Evolutionary conservation across 2,113 vertebrate species (phyloP).

Genomic region (Phycodurus eques): DNA sequence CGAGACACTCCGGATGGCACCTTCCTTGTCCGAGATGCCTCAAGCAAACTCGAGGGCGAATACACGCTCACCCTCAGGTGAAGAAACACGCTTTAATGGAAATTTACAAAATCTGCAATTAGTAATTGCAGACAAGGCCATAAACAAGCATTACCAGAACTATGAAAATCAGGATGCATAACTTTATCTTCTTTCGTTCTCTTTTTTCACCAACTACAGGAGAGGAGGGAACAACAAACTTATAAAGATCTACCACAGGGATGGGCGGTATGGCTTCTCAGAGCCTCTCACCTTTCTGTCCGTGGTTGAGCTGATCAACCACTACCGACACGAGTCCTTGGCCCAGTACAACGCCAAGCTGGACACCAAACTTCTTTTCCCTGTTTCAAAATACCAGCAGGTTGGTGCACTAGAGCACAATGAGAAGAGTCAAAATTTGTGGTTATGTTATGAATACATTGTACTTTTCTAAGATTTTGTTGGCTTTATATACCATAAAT

Average conservation of each 20-base stretch:
- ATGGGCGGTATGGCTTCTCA: slow-evolving; percentile 92
- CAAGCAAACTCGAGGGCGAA: slow-evolving; percentile 90
- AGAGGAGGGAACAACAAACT: slow-evolving; percentile 99
- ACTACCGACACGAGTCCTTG: slow-evolving; percentile 94
- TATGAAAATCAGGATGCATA: neutral
- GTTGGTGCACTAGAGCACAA: slow-evolving; percentile 58
- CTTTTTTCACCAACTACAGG: slow-evolving; percentile 70
- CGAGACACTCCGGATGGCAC: slow-evolving; percentile 87
- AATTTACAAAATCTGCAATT: neutral
- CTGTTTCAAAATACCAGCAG: slow-evolving; percentile 96
- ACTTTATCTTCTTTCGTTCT: neutral
- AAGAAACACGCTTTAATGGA: neutral
- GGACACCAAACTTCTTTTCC: slow-evolving; percentile 92
- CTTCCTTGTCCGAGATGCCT: slow-evolving; percentile 88
- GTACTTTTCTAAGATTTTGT: neutral
- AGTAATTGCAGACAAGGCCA: too few relatives aligned
- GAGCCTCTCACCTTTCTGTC: slow-evolving; percentile 94
- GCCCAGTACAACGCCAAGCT: slow-evolving; percentile 97
- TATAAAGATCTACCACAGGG: slow-evolving; percentile 96
- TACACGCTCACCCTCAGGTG: slow-evolving; percentile 85
- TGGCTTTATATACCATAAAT: neutral
- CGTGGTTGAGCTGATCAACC: slow-evolving; percentile 94
- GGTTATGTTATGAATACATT: neutral
- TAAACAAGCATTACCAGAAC: neutral
- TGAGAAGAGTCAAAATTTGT: neutral